Evolutionary conservation across 2,113 vertebrate species (phyloP).

Genomic region (Loxodonta africana): DNA sequence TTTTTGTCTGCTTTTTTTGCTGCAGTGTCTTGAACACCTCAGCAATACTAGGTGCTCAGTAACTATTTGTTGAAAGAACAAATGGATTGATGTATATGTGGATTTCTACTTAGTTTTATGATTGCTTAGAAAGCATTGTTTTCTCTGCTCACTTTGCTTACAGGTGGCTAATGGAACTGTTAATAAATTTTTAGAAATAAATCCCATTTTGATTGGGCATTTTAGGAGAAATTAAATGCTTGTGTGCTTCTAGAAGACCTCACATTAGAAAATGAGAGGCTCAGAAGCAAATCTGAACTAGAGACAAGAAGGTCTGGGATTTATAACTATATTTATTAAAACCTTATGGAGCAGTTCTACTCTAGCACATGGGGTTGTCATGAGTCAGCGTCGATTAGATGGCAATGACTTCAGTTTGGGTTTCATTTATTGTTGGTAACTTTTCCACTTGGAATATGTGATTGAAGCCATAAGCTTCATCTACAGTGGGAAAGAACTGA

Average conservation of each 20-base stretch:
- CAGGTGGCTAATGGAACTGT: not conserved
- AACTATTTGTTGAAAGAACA: not conserved
- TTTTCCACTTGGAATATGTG: not conserved
- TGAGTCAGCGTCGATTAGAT: not conserved
- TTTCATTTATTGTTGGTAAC: not conserved
- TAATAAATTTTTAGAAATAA: not conserved
- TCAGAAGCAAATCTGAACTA: slow-evolving; percentile 20
- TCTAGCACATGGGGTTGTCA: not conserved
- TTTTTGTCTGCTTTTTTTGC: not conserved
- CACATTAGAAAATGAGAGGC: not conserved
- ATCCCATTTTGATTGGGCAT: not conserved
- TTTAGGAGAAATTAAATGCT: not conserved
- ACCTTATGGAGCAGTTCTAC: not conserved
- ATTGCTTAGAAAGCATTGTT: not conserved
- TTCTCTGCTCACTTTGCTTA: not conserved
- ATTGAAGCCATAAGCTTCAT: not conserved
- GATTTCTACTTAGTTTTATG: not conserved
- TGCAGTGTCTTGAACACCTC: not conserved
- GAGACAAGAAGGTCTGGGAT: not conserved
- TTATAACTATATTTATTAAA: not conserved
- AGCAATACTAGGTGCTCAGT: not conserved
- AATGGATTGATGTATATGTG: not conserved
- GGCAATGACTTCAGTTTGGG: not conserved
- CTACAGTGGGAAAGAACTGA: not conserved
- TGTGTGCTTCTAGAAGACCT: not conserved